These are phyloP conservation scores for Agrochola lychnidis DNA, from an alignment of 2,888 invertebrate species.

Conservation along the genomic window DNA sequence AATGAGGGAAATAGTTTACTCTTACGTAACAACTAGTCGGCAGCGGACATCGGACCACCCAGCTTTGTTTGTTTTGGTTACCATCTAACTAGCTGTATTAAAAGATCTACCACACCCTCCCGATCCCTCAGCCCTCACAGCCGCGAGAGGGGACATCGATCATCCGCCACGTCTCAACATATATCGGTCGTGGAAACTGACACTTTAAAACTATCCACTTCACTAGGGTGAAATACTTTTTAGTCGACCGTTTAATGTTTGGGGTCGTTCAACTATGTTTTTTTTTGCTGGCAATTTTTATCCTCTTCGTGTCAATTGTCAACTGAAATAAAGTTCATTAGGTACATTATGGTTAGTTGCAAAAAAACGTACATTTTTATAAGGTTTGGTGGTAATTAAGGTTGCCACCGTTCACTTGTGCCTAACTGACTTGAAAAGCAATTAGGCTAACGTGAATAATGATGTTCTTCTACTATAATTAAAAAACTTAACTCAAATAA, in stretches of 20 bases:
- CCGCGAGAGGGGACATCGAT: constrained; percentile 66
- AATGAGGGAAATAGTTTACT: constrained; percentile 72
- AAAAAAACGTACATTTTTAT: constrained; percentile 18
- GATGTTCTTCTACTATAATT: constrained; percentile 38
- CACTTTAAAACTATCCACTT: constrained; percentile 75
- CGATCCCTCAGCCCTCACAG: constrained; percentile 38
- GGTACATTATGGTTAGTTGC: constrained; percentile 10
- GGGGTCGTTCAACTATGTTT: constrained; percentile 57
- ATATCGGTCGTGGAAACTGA: constrained; percentile 70
- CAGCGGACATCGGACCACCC: constrained; percentile 77
- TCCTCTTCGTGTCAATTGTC: constrained; percentile 36
- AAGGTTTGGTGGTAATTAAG: constrained; percentile 31
- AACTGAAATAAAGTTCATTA: constrained; percentile 26
- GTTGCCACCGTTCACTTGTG: constrained; percentile 34
- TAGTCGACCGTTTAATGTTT: constrained; percentile 65
- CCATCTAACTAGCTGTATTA: constrained; percentile 69
- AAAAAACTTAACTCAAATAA: constrained; percentile 37
- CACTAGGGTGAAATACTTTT: constrained; percentile 69
- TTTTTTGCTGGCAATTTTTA: constrained; percentile 42
- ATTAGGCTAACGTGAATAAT: constrained; percentile 54
- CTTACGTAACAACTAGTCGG: constrained; percentile 68
- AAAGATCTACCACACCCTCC: constrained; percentile 64
- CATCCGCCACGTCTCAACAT: constrained; percentile 65
- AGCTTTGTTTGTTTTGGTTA: constrained; percentile 80
- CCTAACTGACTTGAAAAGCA: constrained; percentile 42